Evolutionary conservation across 2,888 invertebrate genomes (phyloP), one percentile per base, ranked within the genome.

Genomic region (Sarcophaga caerulescens): DNA sequence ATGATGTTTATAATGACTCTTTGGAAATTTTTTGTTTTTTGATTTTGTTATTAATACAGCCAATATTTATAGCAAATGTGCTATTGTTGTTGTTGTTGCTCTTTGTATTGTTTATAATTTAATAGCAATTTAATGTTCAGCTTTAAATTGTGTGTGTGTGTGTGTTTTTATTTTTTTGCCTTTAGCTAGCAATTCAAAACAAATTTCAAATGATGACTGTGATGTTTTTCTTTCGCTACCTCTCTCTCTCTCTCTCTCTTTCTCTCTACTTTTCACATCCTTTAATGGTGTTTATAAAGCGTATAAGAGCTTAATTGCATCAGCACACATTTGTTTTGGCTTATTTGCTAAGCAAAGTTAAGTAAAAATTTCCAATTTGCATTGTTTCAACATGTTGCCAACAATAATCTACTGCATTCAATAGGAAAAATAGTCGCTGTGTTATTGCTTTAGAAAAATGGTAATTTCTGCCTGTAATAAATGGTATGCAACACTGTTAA

Each of bases 1-100:
- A 86, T 84, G 81, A 86, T 86, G 81, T 84, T 86, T 81, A 81
- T 86, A 84, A 86, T 86, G 86, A 86, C 86, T 86, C 70, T 70
- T 75, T 52, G 17, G 83, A 81, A 84, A 84, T 86, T 84, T 86
- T 78, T 78, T 84, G 74, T 74, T 65, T 60, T 60, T 60, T 60
- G 19, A 35, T 35, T 35, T 35, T 35, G 35, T 35, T 35, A 35
- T 35, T 35, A 35, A 19, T 60, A n/a, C 3, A 10, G 60, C 21
- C 21, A 19, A 60, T 60, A 60, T 60, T 60, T 60, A n/a, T 52
- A 17, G 14, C 70, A 74, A 69, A 82, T 77, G 75, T 62, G 47
- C 25, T 74, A 35, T 35, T 35, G 35, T 35, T 35, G 35, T 35
- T 35, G 35, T 35, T 35, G 2, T 35, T 35, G 8, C 8, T 35